These are phyloP conservation scores for Sipha maydis DNA, from an alignment of 2,888 invertebrate genomes.

Conservation along the genomic window DNA sequence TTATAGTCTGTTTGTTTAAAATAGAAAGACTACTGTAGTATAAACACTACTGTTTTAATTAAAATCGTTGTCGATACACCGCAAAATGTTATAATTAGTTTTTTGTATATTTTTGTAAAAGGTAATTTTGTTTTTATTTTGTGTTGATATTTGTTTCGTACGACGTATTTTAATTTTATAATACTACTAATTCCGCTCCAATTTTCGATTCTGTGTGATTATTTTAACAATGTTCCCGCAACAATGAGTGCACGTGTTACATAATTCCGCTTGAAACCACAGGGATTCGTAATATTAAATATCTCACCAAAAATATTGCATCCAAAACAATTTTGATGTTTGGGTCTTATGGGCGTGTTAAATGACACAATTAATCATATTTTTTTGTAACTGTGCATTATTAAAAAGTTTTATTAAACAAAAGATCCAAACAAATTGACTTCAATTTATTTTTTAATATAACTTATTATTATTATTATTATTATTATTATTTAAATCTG, in stretches of 20 bases:
- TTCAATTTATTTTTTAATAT: slow-evolving; percentile 59
- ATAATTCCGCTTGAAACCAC: slow-evolving; percentile 45
- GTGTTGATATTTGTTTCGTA: background rate
- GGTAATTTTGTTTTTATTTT: background rate
- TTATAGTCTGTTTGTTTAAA: background rate
- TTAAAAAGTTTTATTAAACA: slow-evolving; percentile 59
- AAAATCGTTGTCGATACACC: background rate
- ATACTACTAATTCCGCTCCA: background rate
- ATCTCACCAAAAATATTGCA: slow-evolving; percentile 51
- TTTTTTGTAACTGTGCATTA: slow-evolving; percentile 30
- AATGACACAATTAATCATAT: slow-evolving; percentile 54
- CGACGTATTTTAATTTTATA: slow-evolving; percentile 13
- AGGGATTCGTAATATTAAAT: slow-evolving; percentile 48
- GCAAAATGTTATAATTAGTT: background rate
- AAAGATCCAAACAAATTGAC: slow-evolving; percentile 55
- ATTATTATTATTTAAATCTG: slow-evolving; percentile 27
- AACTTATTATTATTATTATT: slow-evolving; percentile 21
- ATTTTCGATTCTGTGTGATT: slow-evolving; percentile 39
- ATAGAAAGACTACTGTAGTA: slow-evolving; percentile 3
- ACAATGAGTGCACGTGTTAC: slow-evolving; percentile 53
- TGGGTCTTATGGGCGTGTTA: slow-evolving; percentile 33
- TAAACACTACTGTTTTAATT: slow-evolving; percentile 27
- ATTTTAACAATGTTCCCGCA: slow-evolving; percentile 28
- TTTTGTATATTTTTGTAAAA: background rate
- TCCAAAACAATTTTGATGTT: slow-evolving; percentile 38